phyloP scores from a whole-genome alignment of 1,140 invertebrate species.

The Pteromalus puparum region DNA sequence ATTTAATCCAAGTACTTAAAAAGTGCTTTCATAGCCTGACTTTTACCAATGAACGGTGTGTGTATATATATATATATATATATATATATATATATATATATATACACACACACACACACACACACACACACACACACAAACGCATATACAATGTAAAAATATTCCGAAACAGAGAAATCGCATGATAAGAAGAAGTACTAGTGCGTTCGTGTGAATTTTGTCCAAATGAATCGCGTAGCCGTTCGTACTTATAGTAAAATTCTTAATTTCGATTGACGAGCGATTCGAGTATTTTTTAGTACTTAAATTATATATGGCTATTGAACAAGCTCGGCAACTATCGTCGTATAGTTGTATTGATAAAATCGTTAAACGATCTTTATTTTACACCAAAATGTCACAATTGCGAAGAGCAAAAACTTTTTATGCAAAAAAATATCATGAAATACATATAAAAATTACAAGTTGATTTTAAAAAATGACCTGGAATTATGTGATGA shows the following conservation, averaged over 20 bases:
- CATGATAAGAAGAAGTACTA: neutral
- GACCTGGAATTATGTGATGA: constrained; percentile 12
- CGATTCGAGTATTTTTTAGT: neutral
- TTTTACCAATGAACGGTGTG: neutral
- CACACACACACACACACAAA: neutral
- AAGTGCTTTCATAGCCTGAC: neutral
- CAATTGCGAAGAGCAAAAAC: neutral
- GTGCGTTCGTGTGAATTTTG: constrained; percentile 8
- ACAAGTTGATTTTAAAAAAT: neutral
- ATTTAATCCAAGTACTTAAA: constrained; percentile 14
- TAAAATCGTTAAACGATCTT: constrained; percentile 14
- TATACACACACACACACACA: neutral
- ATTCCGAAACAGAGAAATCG: constrained; percentile 28
- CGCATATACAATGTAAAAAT: neutral
- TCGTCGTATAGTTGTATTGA: neutral
- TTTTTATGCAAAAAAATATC: constrained; percentile 1
- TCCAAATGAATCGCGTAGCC: neutral
- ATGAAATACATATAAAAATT: neutral
- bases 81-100: neutral
- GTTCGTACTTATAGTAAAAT: neutral
- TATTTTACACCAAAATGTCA: neutral
- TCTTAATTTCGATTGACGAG: neutral
- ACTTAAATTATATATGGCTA: neutral
- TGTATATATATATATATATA: no score
- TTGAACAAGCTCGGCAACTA: neutral